phyloP scores from a whole-genome alignment of 2,888 invertebrate species.

The Orthosia cruda region DNA sequence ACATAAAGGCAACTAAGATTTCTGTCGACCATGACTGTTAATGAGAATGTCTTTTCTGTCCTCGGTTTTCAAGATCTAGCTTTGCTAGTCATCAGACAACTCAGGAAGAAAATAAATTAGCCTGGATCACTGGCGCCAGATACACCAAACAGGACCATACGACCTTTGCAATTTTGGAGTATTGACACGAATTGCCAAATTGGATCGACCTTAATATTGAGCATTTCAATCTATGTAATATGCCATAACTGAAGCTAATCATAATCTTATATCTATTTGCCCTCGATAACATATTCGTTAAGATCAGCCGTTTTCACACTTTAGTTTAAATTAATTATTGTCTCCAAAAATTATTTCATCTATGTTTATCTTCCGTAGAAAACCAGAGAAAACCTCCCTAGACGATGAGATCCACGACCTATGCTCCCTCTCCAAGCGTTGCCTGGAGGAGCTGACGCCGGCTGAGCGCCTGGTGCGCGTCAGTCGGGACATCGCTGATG shows the following conservation, averaged over 20 bases:
- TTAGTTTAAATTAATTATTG: no score
- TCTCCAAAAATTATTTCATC: background rate
- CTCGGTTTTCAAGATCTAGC: no score
- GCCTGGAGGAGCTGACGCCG: constrained; percentile 78
- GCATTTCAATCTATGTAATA: background rate
- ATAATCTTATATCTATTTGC: background rate
- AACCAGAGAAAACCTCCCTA: constrained; percentile 83
- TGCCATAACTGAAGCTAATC: background rate
- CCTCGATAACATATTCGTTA: no score
- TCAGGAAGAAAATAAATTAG: no score
- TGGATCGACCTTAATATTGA: background rate
- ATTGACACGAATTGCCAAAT: background rate
- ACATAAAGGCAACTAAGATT: no score
- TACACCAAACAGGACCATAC: no score
- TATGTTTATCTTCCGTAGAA: constrained; percentile 66
- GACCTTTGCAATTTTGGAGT: background rate
- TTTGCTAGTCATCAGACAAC: no score
- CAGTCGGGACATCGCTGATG: constrained; percentile 81
- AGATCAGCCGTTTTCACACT: no score
- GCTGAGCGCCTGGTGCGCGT: constrained; percentile 84
- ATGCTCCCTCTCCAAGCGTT: constrained; percentile 82
- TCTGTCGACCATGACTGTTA: background rate
- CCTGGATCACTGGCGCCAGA: no score
- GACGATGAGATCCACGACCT: constrained; percentile 83
- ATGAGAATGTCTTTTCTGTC: no score